Conservation (phyloP, 2,888 invertebrate species). For the Leistus spinibarbis region DNA sequence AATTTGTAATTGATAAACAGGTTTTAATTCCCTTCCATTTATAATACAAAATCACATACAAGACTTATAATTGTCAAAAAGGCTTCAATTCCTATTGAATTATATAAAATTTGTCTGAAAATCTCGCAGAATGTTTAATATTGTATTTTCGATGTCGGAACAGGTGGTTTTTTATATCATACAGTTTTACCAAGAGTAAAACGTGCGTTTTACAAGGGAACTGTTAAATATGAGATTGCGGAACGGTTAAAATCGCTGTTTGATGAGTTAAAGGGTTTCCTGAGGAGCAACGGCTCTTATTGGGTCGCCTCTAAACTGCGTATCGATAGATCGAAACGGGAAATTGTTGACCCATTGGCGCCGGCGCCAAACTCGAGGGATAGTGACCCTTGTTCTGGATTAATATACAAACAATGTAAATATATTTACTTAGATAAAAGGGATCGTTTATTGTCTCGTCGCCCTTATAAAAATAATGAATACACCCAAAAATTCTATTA, state of each 20-base stretch:
- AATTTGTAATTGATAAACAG: too few species aligned
- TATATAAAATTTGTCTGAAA: too few species aligned
- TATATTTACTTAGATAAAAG: too few species aligned
- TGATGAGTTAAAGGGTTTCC: conserved; percentile 62
- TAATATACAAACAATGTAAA: too few species aligned
- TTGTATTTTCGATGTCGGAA: not conserved
- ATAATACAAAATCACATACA: too few species aligned
- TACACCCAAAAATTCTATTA: too few species aligned
- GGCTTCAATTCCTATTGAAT: too few species aligned
- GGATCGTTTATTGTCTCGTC: too few species aligned
- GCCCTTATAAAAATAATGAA: too few species aligned
- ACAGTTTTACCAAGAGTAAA: conserved; percentile 66
- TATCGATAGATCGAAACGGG: not conserved
- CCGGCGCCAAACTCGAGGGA: not conserved
- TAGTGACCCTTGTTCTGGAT: conserved; percentile 44
- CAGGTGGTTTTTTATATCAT: conserved; percentile 67
- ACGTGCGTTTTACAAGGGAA: conserved; percentile 67
- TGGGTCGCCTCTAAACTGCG: conserved; percentile 61
- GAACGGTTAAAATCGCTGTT: conserved; percentile 63
- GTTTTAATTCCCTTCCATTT: too few species aligned
- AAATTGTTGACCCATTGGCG: not conserved
- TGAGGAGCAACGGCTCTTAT: conserved; percentile 64
- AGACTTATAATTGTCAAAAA: too few species aligned
- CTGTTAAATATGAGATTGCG: conserved; percentile 62
- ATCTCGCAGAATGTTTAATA: too few species aligned